Conservation (phyloP, 1,140 invertebrate species). For the Bombus difficillimus region DNA sequence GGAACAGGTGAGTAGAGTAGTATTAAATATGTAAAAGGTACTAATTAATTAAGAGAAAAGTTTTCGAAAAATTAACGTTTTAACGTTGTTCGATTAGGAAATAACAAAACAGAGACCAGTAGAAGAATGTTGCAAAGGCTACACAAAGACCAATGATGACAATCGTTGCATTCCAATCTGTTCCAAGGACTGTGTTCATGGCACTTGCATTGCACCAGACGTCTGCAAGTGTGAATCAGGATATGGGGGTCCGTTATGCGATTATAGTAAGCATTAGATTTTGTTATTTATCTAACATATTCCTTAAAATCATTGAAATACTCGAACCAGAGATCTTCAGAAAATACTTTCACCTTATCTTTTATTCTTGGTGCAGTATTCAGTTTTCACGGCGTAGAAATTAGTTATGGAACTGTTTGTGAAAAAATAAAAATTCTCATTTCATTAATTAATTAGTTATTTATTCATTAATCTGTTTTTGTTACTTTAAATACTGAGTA, state of each 20-base stretch:
- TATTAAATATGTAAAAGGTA: not conserved
- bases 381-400: not conserved
- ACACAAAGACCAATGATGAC: constrained; percentile 85
- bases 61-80: not conserved
- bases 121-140: constrained; percentile 93
- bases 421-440: not conserved
- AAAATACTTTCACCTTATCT: not conserved
- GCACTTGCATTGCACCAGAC: constrained; percentile 92
- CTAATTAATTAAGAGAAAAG: not conserved
- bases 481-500: not conserved
- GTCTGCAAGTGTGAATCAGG: constrained; percentile 93
- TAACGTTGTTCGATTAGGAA: constrained; percentile 79
- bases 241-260: constrained; percentile 93
- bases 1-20: constrained; percentile 82
- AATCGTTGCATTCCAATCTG: constrained; percentile 91
- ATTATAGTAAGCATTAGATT: constrained; percentile 89
- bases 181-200: constrained; percentile 90
- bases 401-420: not conserved
- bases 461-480: not conserved
- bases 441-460: not conserved
- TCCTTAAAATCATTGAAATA: not conserved
- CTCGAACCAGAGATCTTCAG: not conserved
- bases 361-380: not conserved
- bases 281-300: not conserved
- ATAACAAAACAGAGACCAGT: constrained; percentile 89